Percentiles rank a stretch among this genome's conserved stretches.
phyloP scores from a whole-genome alignment of 2,888 invertebrate genomes.

The Phytoseiulus persimilis region DNA sequence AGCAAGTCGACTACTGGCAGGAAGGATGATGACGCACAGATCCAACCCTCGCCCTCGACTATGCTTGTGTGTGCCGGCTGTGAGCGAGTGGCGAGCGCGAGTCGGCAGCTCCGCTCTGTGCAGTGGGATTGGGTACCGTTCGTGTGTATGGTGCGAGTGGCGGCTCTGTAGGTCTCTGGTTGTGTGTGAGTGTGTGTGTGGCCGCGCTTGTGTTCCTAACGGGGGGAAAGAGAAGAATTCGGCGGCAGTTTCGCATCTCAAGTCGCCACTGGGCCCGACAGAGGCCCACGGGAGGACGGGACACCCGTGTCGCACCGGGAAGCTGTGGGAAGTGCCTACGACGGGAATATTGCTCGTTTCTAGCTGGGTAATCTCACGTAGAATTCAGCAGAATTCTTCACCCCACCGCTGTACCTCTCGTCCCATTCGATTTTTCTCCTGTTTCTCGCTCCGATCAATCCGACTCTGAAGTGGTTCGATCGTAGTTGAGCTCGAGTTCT shows the following conservation, averaged over 20 bases:
- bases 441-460: background rate
- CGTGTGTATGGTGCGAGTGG: background rate
- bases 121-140: background rate
- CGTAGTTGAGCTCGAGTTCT: background rate
- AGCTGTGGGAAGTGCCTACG: background rate
- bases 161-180: background rate
- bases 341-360: background rate
- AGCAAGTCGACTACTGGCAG: background rate
- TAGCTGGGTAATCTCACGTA: background rate
- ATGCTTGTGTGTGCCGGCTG: background rate
- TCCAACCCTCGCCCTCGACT: background rate
- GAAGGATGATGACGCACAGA: background rate
- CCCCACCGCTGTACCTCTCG: background rate
- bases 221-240: constrained; percentile 5
- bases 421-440: background rate
- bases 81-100: background rate
- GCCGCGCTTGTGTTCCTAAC: background rate
- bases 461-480: background rate
- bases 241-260: background rate
- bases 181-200: background rate
- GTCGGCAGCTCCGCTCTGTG: background rate
- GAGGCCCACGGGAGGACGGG: constrained; percentile 31
- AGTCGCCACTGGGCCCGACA: constrained; percentile 24
- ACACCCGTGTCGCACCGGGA: constrained; percentile 25
- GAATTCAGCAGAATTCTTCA: background rate